phyloP scores from a whole-genome alignment of 2,888 invertebrate species.

The Leptinotarsa rubiginosa region DNA sequence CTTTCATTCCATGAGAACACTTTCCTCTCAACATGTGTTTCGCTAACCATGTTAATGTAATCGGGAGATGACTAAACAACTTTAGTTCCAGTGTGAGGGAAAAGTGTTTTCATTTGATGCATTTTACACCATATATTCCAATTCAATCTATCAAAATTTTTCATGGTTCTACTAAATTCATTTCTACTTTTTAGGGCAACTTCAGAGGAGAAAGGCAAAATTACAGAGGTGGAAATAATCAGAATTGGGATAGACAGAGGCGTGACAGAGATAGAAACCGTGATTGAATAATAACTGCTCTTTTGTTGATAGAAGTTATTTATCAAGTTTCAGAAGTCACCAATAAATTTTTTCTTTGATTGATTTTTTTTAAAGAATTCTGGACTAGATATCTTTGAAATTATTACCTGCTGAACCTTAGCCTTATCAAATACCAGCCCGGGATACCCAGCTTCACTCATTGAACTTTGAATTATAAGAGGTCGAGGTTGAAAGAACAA shows the following conservation, averaged over 20 bases:
- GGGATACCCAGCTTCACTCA: no score
- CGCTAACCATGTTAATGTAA: no score
- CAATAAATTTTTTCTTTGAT: background rate
- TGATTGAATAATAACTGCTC: slow-evolving; percentile 24
- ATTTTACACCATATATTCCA: background rate
- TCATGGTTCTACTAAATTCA: background rate
- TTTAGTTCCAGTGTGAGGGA: no score
- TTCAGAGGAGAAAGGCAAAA: slow-evolving; percentile 67
- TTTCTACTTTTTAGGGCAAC: slow-evolving; percentile 58
- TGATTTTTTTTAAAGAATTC: background rate
- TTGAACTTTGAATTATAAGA: no score
- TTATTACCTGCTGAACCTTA: no score
- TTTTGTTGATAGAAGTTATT: background rate
- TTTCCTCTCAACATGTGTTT: no score
- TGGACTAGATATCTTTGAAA: no score
- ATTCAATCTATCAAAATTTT: background rate
- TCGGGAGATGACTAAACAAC: no score
- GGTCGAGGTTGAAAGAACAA: no score
- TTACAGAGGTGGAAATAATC: slow-evolving; percentile 71
- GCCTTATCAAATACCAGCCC: no score
- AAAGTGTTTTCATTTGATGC: slow-evolving; percentile 5
- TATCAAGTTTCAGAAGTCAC: background rate
- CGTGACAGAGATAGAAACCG: slow-evolving; percentile 65
- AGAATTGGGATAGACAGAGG: slow-evolving; percentile 72
- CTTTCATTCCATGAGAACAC: no score